phyloP scores from a whole-genome alignment of 2,113 vertebrate species.

The Orcinus orca region DNA sequence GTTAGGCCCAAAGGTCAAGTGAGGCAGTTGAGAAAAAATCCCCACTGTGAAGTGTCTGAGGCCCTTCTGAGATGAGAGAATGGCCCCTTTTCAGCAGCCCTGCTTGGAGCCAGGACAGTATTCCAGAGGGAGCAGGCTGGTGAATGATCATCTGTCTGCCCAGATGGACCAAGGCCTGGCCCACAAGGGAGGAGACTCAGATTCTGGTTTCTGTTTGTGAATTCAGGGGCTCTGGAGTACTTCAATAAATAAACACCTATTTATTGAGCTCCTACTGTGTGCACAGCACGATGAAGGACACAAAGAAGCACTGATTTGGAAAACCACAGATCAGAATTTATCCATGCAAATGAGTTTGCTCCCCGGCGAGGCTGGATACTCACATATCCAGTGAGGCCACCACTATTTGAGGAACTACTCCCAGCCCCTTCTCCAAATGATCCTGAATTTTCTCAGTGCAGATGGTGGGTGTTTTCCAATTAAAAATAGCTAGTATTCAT shows the following conservation, averaged over 20 bases:
- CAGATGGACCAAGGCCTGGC: slow-evolving; percentile 22
- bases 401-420: background rate
- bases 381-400: background rate
- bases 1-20: slow-evolving; percentile 49
- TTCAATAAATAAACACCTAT: slow-evolving; percentile 70
- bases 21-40: slow-evolving; percentile 53
- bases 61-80: slow-evolving; percentile 61
- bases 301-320: slow-evolving; percentile 62
- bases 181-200: slow-evolving; percentile 21
- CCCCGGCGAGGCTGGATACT: background rate
- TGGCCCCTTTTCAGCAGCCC: slow-evolving; percentile 57
- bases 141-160: slow-evolving; percentile 73
- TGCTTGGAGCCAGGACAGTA: slow-evolving; percentile 36
- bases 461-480: background rate
- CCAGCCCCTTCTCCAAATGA: background rate
- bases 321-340: slow-evolving; percentile 66
- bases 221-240: slow-evolving; percentile 43
- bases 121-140: slow-evolving; percentile 14
- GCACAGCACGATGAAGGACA: slow-evolving; percentile 29
- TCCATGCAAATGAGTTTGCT: slow-evolving; percentile 41
- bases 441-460: background rate
- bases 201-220: slow-evolving; percentile 68
- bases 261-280: slow-evolving; percentile 78
- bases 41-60: slow-evolving; percentile 1
- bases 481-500: background rate